Percentiles rank a stretch among this genome's conserved stretches.
phyloP scores from a whole-genome alignment of 2,113 vertebrate species.

The Oenanthe oenanthe region DNA sequence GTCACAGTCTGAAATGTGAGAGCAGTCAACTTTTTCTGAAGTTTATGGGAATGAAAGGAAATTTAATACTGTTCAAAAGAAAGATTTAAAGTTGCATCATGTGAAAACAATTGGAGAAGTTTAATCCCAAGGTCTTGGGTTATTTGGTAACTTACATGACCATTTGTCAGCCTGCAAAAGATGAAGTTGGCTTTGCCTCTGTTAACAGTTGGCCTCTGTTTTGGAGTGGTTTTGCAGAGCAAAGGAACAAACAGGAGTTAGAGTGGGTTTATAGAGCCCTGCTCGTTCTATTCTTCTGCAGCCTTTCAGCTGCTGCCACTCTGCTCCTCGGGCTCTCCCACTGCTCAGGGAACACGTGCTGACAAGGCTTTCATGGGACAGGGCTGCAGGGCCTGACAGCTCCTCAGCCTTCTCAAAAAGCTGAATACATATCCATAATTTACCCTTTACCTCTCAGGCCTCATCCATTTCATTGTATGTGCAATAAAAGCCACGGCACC shows the following conservation, averaged over 20 bases:
- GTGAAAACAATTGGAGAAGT: constrained; percentile 69
- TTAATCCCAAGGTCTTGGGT: constrained; percentile 45
- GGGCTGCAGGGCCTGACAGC: not conserved
- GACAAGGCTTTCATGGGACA: not conserved
- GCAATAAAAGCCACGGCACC: not conserved
- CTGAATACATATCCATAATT: not conserved
- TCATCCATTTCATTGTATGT: not conserved
- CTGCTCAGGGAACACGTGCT: not conserved
- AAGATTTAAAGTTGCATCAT: constrained; percentile 67
- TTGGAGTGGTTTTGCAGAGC: not conserved
- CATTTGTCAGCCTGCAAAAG: constrained; percentile 59
- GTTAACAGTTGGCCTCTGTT: constrained; percentile 48
- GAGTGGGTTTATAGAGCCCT: not conserved
- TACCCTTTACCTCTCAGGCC: constrained; percentile 1
- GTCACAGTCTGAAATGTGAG: constrained; percentile 77
- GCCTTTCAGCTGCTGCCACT: not conserved
- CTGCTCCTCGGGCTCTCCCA: not conserved
- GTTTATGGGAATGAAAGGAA: constrained; percentile 75
- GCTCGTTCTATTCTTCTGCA: not conserved
- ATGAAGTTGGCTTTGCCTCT: constrained; percentile 46
- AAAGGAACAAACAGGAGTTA: not conserved
- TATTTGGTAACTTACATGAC: constrained; percentile 50
- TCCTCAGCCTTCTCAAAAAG: not conserved
- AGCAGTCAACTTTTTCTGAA: constrained; percentile 66
- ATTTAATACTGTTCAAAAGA: constrained; percentile 62